Evolutionary conservation across 1,140 invertebrate species (phyloP).

Genomic region (Venturia canescens): DNA sequence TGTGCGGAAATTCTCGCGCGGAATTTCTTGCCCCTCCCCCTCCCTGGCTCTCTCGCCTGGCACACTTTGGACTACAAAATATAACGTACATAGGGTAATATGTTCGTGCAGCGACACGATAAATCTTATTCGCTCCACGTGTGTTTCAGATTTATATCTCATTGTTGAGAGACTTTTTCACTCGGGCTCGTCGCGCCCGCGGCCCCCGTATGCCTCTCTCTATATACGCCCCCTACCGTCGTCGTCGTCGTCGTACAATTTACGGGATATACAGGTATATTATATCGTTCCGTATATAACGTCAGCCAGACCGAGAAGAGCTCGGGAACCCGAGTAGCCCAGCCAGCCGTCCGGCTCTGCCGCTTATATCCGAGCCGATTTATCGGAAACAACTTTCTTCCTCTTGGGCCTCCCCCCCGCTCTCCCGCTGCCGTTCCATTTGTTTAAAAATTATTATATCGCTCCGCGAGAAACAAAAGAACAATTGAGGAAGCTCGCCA

Average conservation of each 20-base stretch:
- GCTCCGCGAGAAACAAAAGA: too few relatives aligned
- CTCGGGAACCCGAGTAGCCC: too few relatives aligned
- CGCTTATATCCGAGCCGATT: too few relatives aligned
- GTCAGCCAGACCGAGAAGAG: too few relatives aligned
- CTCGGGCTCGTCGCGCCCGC: slow-evolving; percentile 1
- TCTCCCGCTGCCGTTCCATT: too few relatives aligned
- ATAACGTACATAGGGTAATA: neutral
- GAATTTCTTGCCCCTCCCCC: neutral
- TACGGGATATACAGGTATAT: slow-evolving; percentile 20
- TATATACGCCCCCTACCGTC: neutral
- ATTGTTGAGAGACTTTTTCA: slow-evolving; percentile 35
- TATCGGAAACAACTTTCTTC: too few relatives aligned
- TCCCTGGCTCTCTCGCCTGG: neutral
- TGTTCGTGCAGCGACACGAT: slow-evolving; percentile 17
- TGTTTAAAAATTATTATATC: too few relatives aligned
- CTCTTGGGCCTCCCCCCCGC: too few relatives aligned
- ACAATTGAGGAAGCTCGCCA: too few relatives aligned
- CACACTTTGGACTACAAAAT: neutral
- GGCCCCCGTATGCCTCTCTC: neutral
- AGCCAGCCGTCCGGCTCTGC: too few relatives aligned
- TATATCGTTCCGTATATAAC: neutral
- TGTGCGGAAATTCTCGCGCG: too few relatives aligned
- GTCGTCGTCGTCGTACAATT: neutral
- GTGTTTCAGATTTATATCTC: slow-evolving; percentile 34
- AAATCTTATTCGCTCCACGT: slow-evolving; percentile 38